phyloP scores from a whole-genome alignment of 2,888 invertebrate species.

The Drosophila colorata region DNA sequence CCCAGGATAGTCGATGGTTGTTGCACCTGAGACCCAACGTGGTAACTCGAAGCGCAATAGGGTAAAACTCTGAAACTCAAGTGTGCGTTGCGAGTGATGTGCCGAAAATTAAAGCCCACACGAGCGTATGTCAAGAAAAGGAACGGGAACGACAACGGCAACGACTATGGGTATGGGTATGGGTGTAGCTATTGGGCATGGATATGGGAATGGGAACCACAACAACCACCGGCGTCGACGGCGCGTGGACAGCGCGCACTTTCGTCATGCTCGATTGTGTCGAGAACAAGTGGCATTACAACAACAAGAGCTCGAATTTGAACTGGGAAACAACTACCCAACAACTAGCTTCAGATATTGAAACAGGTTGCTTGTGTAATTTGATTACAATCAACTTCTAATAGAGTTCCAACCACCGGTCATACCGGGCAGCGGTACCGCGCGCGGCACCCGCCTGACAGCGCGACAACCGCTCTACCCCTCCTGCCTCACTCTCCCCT shows the following conservation, averaged over 20 bases:
- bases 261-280: slow-evolving; percentile 81
- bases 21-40: slow-evolving; percentile 58
- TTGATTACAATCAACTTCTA: slow-evolving; percentile 83
- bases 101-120: slow-evolving; percentile 69
- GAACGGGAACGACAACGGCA: slow-evolving; percentile 3
- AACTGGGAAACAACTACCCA: slow-evolving; percentile 23
- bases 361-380: slow-evolving; percentile 83
- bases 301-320: slow-evolving; percentile 23
- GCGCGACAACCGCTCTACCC: no score
- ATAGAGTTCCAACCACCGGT: slow-evolving; percentile 75
- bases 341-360: slow-evolving; percentile 41
- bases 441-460: no score
- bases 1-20: slow-evolving; percentile 29
- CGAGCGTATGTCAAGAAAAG: slow-evolving; percentile 46
- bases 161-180: neutral
- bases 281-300: slow-evolving; percentile 73
- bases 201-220: slow-evolving; percentile 45
- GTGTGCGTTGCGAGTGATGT: slow-evolving; percentile 45
- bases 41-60: slow-evolving; percentile 21
- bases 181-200: slow-evolving; percentile 9
- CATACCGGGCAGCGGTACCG: neutral
- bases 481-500: no score
- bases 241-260: slow-evolving; percentile 73
- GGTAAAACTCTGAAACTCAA: slow-evolving; percentile 28
- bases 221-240: slow-evolving; percentile 65